Evolutionary conservation across 2,797 vertebrate species (phyloP).

Genomic region (Todus mexicanus): DNA sequence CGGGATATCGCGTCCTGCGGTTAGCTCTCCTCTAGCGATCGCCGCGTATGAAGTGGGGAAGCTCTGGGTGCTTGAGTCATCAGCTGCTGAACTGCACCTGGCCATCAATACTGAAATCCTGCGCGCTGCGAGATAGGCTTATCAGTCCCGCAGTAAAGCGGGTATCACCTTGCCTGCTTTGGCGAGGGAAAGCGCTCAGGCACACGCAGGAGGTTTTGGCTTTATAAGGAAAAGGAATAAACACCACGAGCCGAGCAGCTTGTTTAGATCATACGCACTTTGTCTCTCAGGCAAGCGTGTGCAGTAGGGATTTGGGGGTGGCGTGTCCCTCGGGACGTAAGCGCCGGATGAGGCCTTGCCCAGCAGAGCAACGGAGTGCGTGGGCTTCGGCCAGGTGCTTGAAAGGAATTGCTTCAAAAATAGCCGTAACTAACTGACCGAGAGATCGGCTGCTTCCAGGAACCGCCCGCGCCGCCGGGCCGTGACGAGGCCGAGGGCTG

Average conservation of each 20-base stretch:
- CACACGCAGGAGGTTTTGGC: background rate
- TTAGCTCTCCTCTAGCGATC: background rate
- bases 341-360: fast-evolving
- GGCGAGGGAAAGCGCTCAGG: fast-evolving
- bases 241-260: background rate
- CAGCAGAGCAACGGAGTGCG: fast-evolving
- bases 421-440: background rate
- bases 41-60: background rate
- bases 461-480: background rate
- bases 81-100: background rate
- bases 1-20: background rate
- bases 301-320: background rate
- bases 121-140: background rate
- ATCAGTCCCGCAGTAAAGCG: background rate
- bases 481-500: background rate
- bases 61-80: background rate
- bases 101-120: background rate
- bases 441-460: background rate
- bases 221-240: background rate
- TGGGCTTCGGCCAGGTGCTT: background rate
- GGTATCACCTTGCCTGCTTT: background rate
- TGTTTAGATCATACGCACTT: background rate
- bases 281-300: fast-evolving
- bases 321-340: background rate
- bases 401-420: background rate